Conservation (phyloP, 2,113 vertebrate species). For the Carollia perspicillata region DNA sequence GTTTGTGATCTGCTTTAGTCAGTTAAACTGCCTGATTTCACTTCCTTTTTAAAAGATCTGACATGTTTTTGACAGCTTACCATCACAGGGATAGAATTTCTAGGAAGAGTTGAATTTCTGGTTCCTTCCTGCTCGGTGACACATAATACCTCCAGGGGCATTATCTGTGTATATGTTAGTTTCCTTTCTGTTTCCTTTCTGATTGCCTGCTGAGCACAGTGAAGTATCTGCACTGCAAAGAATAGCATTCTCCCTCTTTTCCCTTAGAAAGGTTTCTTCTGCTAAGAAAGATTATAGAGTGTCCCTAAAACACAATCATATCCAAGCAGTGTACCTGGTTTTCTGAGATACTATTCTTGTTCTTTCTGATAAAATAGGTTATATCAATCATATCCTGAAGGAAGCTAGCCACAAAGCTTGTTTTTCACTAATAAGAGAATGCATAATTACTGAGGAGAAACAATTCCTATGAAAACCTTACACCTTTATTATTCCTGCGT, state of each 20-base stretch:
- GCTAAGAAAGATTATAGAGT: neutral
- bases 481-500: neutral
- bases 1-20: neutral
- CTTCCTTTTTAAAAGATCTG: neutral
- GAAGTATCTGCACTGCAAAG: neutral
- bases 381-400: neutral
- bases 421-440: neutral
- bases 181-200: neutral
- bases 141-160: neutral
- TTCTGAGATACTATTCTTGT: neutral
- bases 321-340: neutral
- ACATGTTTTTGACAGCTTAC: neutral
- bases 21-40: constrained; percentile 12
- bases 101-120: neutral
- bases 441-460: neutral
- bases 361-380: neutral
- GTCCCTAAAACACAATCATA: neutral
- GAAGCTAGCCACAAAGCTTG: neutral
- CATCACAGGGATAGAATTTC: neutral
- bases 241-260: neutral
- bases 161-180: neutral
- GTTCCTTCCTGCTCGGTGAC: neutral
- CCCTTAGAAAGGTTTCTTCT: neutral
- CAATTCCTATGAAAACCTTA: neutral
- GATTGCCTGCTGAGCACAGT: neutral